Conservation (phyloP, 2,888 invertebrate species). For the Drosophila fungiperda region DNA sequence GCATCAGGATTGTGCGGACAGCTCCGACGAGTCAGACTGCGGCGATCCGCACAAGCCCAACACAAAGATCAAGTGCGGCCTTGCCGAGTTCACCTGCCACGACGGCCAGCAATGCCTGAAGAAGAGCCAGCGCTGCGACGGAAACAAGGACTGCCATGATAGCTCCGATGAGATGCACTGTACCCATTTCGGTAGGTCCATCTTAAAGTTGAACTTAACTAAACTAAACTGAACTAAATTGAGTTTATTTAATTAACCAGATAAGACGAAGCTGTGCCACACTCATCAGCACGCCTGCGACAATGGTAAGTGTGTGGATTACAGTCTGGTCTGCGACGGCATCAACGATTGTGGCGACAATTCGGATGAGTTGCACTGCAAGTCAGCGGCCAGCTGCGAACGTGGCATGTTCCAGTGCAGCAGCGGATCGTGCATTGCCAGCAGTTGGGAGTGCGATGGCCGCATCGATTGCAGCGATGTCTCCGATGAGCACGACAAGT, state of each 20-base stretch:
- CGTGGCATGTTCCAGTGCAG: slow-evolving; percentile 88
- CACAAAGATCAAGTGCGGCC: slow-evolving; percentile 82
- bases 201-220: not conserved
- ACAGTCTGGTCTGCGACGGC: slow-evolving; percentile 86
- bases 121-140: slow-evolving; percentile 86
- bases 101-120: slow-evolving; percentile 86
- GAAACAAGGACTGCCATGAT: slow-evolving; percentile 86
- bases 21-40: slow-evolving; percentile 86
- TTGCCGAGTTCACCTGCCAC: slow-evolving; percentile 86
- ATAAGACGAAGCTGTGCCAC: slow-evolving; percentile 84
- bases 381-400: slow-evolving; percentile 79
- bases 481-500: slow-evolving; percentile 90
- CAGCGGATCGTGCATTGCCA: slow-evolving; percentile 89
- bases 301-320: slow-evolving; percentile 86
- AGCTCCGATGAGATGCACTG: slow-evolving; percentile 87
- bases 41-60: slow-evolving; percentile 80
- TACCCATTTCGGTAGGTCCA: slow-evolving; percentile 80
- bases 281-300: slow-evolving; percentile 86
- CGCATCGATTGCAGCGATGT: slow-evolving; percentile 91
- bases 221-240: not conserved
- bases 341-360: slow-evolving; percentile 87
- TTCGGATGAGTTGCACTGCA: slow-evolving; percentile 87
- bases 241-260: slow-evolving; percentile 36
- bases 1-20: slow-evolving; percentile 87
- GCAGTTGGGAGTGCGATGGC: slow-evolving; percentile 90